Base-by-base conservation (phyloP, 2,888 invertebrate genomes). In the Homarus gammarus region DNA sequence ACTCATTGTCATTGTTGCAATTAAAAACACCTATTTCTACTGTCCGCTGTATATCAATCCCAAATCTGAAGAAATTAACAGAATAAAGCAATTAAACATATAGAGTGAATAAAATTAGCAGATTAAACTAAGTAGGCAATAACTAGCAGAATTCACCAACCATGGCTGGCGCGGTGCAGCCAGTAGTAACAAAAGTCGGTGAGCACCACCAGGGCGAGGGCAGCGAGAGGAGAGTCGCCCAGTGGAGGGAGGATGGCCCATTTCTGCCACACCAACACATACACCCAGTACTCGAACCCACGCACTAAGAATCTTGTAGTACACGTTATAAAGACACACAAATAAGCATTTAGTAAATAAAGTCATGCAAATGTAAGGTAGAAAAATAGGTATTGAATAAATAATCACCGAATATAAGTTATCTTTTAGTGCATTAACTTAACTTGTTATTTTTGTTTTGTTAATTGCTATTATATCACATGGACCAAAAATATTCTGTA, bases 171-270 rank as follows among this genome's bases (percentile, higher is more conserved):
- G 38, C 91, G 81, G 36, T 91, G 91, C 15, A 89, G 73, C 88
- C 91, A 91, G 77, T 91, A 91, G 85, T 85, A 91, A 10, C 68
- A 85, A 15, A 91, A 38, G 83, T 91, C 91, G 8, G 86, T 97
- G 0, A 84, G n/a, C 2, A 79, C 61, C 51, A 84, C 84, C 33
- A 89, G 31, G 3, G 56, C 6, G 6, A 79, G 27, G 22, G 79
- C 8, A 10, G 51, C 64, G n/a, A 84, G 44, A 10, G 81, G 38
- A 22, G 89, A 81, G 49, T 84, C 64, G 1, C 31, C 79, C 12
- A 64, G 61, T 12, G 85, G 5, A 0, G 84, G 73, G 33, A 89
- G 73, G n/a, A 89, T n/a, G 33, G 79, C 51, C 36, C 73, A 89
- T 27, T 79, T 40, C 33, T 84, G 40, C 89, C 89, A 89, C 15